Evolutionary conservation across 1,140 invertebrate genomes (phyloP), one percentile per base, ranked within the genome.

Genomic region (Adoxophyes honmai): DNA sequence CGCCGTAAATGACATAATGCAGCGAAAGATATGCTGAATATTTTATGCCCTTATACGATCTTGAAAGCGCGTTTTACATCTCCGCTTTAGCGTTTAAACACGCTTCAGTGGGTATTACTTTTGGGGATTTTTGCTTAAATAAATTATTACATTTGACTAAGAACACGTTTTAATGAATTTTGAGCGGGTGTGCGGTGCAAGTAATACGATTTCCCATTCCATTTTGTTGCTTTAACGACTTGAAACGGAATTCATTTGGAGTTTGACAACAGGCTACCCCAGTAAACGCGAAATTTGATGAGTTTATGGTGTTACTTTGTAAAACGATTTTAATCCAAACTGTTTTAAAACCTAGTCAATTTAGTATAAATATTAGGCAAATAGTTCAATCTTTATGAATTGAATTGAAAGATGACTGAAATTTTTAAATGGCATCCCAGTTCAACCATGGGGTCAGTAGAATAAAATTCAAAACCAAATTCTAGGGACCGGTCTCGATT

Each of bases 1-100:
- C 73, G 70, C 73, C 68, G 82, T 82, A 88, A 88, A 88, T 88
- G 80, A 88, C 83, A 88, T 86, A 88, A 88, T 85, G 74, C 79
- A 67, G 74, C 64, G 73, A 84, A 82, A 84, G 85, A 88, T 88
- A 88, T 76, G 73, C 70, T 85, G 83, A 88, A 88, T 88, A 78
- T 86, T 86, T 86, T 84, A 88, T 85, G 72, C 63, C 71, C 52
- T 85, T 84, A 85, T 85, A 81, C 77, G 76, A 67, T 71, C 38
- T 34, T 28, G 16, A 33, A 13, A 42, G 38, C 55, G 33, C 60
- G 59, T 57, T 75, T 68, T 66, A 65, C 73, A 72, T 79, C 70
- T 71, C 62, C 73, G 66, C 67, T 81, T 76, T 60, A 74, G 67
- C 67, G 66, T 78, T 56, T 70, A 71, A 77, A 81, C 76, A 82